These are phyloP conservation scores for Cheirogaleus medius DNA, from an alignment of 2,113 vertebrate genomes.

Conservation along the genomic window DNA sequence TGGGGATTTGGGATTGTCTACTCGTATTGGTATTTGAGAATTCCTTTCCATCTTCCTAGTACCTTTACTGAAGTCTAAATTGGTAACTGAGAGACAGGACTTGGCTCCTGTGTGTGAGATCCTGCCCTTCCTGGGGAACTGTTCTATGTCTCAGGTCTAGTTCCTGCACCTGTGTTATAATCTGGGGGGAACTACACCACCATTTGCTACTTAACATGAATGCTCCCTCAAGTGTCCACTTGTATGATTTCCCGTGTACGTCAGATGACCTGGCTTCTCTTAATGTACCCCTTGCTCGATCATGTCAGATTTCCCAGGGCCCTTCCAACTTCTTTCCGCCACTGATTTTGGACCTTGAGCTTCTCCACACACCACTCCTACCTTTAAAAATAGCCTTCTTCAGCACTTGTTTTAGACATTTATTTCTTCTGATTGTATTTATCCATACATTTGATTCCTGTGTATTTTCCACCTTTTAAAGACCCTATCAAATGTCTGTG, in stretches of 20 bases:
- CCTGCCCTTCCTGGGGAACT: neutral
- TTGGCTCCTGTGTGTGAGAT: neutral
- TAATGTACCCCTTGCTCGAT: neutral
- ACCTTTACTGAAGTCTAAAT: neutral
- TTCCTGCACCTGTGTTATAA: neutral
- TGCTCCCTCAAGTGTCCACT: fast-evolving
- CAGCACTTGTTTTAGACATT: neutral
- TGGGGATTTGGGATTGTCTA: neutral
- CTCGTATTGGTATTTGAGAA: neutral
- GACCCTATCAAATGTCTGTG: neutral
- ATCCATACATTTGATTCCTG: neutral
- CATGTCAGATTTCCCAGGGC: neutral
- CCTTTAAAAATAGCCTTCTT: neutral
- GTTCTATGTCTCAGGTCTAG: neutral
- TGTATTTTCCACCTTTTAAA: neutral
- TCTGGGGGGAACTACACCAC: neutral
- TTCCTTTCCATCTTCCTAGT: neutral
- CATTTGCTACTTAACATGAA: neutral
- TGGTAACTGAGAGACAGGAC: neutral
- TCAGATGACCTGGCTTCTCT: neutral
- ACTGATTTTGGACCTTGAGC: neutral
- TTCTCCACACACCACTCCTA: neutral
- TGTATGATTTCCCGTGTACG: neutral
- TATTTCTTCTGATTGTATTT: neutral
- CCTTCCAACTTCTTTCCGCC: neutral